Base-by-base conservation (phyloP, 2,888 invertebrate genomes). In the Hemaris fuciformis region DNA sequence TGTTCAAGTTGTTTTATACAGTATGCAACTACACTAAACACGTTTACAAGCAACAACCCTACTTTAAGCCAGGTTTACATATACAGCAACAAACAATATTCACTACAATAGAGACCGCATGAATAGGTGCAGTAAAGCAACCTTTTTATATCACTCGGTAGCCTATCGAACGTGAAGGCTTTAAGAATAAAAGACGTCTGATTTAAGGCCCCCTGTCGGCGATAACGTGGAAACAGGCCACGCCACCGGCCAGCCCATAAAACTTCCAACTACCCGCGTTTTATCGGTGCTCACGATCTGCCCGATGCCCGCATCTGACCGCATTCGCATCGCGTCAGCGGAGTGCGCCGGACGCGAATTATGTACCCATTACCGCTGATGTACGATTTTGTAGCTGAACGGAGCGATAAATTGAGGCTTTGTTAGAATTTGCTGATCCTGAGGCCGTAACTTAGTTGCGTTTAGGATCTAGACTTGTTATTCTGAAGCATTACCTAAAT, bases 141-240 rank as follows among this genome's bases (percentile, higher is more conserved):
- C 70, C 70, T 69, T 60, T 66, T 68, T 64, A 73, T 72, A 75
- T 75, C 73, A 77, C 71, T 78, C 75, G 73, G 70, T 62, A 71
- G 71, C 77, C 74, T 76, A 81, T 81, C 77, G 79, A 79, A 79
- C 77, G 75, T 70, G 75, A 84, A 85, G 81, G 79, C 79, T 84
- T 83, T 80, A 82, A 81, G 87, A 85, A 88, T 84, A 87, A 83
- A 87, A 84, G 81, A 80, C 77, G 77, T 69, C 84, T 89, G 89
- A 90, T 90, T 89, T 87, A 89, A 82, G 79, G 84, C 84, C 81
- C 79, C 84, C 76, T 74, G 83, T 77, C 81, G 83, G 81, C 85
- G 91, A 91, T 91, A 91, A 88, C 88, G 85, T 82, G 84, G 79
- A 84, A 85, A 83, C 87, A 83, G 82, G 80, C 83, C 79, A 75